Base-by-base conservation (phyloP, 2,888 invertebrate genomes). In the Orthosia incerta region DNA sequence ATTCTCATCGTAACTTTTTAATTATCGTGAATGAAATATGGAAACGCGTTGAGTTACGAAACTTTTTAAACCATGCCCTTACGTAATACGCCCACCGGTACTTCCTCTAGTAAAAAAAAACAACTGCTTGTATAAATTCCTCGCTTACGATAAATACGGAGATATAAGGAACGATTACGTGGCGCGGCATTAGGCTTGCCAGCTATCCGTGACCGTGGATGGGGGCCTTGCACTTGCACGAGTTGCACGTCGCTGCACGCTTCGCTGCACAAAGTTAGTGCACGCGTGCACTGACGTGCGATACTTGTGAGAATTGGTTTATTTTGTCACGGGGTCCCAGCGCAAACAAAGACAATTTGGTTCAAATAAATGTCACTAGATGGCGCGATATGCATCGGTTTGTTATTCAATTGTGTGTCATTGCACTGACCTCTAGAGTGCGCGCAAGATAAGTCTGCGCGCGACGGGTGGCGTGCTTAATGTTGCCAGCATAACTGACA, bases 201-300 rank as follows among this genome's bases (percentile, higher is more conserved):
- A 73, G 74, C 82, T 79, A 76, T 78, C 82, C 84, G 62, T 84
- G 84, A 77, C 84, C 82, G 84, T 76, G 76, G 73, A 45, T 16
- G 56, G 60, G 74, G 76, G 86, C 78, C 88, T 86, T 86, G 86
- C 79, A 87, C 87, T 82, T 74, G 84, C 74, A 5, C 39, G 57
- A 86, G 86, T 82, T 74, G 84, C 74, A 5, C 39, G 57, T 59
- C 23, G 23, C 48, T 48, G 68, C 67, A 76, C 71, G 84, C 71
- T 82, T 57, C 55, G 69, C 31, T 70, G 79, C 72, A 61, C 67
- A 70, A 55, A 46, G 79, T 45, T 61, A 74, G 57, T 68, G 68
- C 46, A 82, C 65, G 79, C 48, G 51, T 71, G 55, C 56, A 68
- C 64, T 70, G 18, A 62, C 39, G 61, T 39, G 50, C 79, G 15